Conservation (phyloP, 2,888 invertebrate genomes). For the Formica aserva region DNA sequence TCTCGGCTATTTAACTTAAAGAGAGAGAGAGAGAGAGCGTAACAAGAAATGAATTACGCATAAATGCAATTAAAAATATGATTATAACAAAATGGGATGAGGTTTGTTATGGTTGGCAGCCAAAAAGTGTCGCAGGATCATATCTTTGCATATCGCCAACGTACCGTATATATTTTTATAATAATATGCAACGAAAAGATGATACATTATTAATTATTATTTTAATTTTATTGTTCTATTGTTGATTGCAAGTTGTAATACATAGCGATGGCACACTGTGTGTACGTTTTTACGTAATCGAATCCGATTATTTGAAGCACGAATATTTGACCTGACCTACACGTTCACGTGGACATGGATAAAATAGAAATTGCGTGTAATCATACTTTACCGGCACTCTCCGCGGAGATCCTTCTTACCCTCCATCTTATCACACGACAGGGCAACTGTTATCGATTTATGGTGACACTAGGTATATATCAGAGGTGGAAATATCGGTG, state of each 20-base stretch:
- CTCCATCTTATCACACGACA: constrained; percentile 31
- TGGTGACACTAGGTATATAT: constrained; percentile 2
- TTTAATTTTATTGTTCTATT: not conserved
- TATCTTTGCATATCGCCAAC: not conserved
- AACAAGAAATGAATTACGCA: not conserved
- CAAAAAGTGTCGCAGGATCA: not conserved
- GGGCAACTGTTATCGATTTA: constrained; percentile 47
- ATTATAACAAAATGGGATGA: not conserved
- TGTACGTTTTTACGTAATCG: not conserved
- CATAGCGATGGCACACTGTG: not conserved
- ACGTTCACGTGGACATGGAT: not conserved
- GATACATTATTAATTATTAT: not conserved
- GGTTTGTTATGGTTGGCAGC: not conserved
- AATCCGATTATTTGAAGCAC: not conserved
- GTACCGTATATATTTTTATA: not conserved
- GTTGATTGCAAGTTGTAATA: not conserved
- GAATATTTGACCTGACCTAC: not conserved
- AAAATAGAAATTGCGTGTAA: constrained; percentile 9
- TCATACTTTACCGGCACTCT: not conserved
- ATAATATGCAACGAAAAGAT: not conserved
- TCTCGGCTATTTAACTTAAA: not conserved
- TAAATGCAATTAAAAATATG: constrained; percentile 9
- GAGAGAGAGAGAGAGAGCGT: not conserved
- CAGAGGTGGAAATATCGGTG: constrained; percentile 20
- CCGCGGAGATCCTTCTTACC: constrained; percentile 4